Conservation (phyloP, 2,797 vertebrate genomes). For the Anabas testudineus region DNA sequence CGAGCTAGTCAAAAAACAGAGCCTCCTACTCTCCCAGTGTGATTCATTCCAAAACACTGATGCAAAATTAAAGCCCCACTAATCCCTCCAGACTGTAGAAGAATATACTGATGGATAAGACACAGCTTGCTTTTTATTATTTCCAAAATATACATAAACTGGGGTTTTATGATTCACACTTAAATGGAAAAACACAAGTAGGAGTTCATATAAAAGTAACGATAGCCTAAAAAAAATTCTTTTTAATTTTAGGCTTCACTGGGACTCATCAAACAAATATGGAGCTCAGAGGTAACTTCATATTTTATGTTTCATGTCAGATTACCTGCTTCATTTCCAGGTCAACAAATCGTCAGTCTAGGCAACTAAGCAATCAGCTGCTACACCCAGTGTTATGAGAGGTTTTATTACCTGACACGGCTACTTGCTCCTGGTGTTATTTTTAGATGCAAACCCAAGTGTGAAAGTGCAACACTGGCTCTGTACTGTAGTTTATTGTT, state of each 20-base stretch:
- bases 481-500: too few species aligned
- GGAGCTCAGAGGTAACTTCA: too few species aligned
- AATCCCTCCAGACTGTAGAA: background rate
- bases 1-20: slow-evolving; percentile 39
- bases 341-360: background rate
- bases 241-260: too few species aligned
- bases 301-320: background rate
- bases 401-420: too few species aligned
- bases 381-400: too few species aligned
- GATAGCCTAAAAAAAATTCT: too few species aligned
- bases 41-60: slow-evolving; percentile 52
- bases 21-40: slow-evolving; percentile 52
- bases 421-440: too few species aligned
- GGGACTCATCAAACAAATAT: too few species aligned
- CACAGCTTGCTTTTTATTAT: background rate
- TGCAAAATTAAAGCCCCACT: slow-evolving; percentile 8
- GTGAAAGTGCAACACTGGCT: too few species aligned
- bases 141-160: background rate
- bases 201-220: too few species aligned
- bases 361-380: background rate
- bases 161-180: background rate
- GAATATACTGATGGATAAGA: background rate
- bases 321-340: background rate
- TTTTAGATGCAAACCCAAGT: background rate
- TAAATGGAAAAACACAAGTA: background rate